A percentile compares a stretch with the other conserved stretches of the same genome.
These are phyloP conservation scores for Edolisoma coerulescens DNA, from an alignment of 2,113 vertebrate species.

Conservation along the genomic window DNA sequence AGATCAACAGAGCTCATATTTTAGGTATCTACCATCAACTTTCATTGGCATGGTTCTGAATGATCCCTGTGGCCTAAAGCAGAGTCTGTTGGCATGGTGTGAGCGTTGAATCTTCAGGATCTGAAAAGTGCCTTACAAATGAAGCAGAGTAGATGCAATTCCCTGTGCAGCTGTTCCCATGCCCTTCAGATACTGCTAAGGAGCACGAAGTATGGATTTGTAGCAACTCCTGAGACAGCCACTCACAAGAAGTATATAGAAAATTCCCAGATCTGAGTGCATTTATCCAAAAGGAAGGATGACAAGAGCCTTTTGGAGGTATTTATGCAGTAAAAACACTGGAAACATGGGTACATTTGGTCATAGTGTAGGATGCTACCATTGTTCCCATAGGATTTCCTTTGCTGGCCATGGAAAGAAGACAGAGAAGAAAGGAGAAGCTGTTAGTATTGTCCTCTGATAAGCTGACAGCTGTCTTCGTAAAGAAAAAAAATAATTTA, in stretches of 20 bases:
- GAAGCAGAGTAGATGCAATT: not conserved
- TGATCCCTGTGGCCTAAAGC: not conserved
- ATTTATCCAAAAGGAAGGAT: not conserved
- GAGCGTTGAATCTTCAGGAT: not conserved
- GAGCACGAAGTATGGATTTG: not conserved
- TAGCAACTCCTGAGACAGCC: not conserved
- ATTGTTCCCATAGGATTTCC: not conserved
- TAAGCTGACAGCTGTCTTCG: not conserved
- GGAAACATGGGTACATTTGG: not conserved
- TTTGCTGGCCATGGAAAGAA: not conserved
- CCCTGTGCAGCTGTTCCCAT: not conserved
- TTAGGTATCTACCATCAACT: rapidly evolving
- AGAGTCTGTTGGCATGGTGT: not conserved
- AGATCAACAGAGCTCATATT: not conserved
- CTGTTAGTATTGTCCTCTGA: not conserved
- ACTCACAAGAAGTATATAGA: not conserved
- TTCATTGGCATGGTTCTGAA: not conserved
- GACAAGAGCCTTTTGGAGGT: not conserved
- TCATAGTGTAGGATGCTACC: not conserved
- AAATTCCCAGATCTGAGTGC: not conserved
- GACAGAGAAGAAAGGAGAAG: not conserved
- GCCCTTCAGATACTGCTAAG: not conserved
- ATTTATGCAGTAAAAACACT: not conserved
- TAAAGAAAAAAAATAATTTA: not conserved
- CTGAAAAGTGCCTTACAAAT: not conserved